Conservation (phyloP, 2,888 invertebrate genomes). For the Willowsia nigromaculata region DNA sequence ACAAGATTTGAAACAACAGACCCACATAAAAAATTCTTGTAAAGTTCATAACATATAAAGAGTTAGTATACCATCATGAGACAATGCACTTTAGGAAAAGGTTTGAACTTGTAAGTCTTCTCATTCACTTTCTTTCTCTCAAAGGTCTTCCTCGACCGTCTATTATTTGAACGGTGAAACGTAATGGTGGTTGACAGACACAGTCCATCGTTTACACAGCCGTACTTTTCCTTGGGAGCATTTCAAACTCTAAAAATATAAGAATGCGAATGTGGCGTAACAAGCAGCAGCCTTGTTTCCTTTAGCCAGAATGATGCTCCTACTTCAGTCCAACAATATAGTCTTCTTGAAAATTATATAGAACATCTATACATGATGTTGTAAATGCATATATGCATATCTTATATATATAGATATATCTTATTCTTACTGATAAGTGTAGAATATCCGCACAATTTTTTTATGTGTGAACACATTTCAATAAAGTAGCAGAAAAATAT, state of each 20-base stretch:
- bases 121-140: slow-evolving; percentile 2
- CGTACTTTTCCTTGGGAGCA: slow-evolving; percentile 5
- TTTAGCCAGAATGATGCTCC: not conserved
- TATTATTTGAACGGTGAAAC: slow-evolving; percentile 31
- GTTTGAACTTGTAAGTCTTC: slow-evolving; percentile 47
- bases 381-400: not conserved
- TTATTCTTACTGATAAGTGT: too few species aligned
- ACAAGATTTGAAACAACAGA: not conserved
- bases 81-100: not conserved
- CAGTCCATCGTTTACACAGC: slow-evolving; percentile 44
- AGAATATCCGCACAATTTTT: not conserved
- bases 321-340: not conserved
- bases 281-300: not conserved
- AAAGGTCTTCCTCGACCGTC: not conserved
- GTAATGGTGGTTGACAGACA: slow-evolving; percentile 52
- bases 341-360: not conserved
- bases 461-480: not conserved
- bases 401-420: not conserved
- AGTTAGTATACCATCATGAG: slow-evolving; percentile 30
- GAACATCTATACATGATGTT: not conserved
- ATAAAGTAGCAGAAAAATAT: not conserved
- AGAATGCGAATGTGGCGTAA: not conserved
- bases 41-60: not conserved
- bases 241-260: slow-evolving; percentile 2
- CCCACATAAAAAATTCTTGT: not conserved